A percentile compares a stretch with the other conserved stretches of the same genome.
These are phyloP conservation scores for Ridgeia piscesae DNA, from an alignment of 1,140 invertebrate species.

Conservation along the genomic window DNA sequence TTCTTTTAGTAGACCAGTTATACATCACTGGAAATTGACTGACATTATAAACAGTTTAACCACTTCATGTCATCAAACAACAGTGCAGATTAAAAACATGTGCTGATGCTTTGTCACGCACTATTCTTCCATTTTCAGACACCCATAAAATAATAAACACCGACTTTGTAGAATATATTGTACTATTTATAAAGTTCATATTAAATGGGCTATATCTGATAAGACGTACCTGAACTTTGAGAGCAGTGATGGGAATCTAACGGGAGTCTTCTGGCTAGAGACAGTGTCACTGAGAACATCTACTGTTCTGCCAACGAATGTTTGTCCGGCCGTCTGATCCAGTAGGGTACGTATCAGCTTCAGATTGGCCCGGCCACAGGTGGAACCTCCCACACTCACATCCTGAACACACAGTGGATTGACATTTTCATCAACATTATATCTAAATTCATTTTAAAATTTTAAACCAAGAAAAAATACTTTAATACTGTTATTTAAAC, in stretches of 20 bases:
- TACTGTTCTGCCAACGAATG: not conserved
- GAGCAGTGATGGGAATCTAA: conserved; percentile 43
- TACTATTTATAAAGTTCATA: no score
- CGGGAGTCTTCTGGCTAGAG: conserved; percentile 45
- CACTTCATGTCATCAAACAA: no score
- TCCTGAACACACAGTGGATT: conserved; percentile 20
- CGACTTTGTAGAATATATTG: no score
- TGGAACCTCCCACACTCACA: conserved; percentile 38
- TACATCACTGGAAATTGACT: no score
- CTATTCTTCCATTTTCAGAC: no score
- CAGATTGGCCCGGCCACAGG: conserved; percentile 38
- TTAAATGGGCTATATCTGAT: not conserved
- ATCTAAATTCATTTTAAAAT: not conserved
- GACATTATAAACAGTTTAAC: no score
- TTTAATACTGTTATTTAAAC: no score
- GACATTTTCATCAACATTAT: not conserved
- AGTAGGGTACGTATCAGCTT: conserved; percentile 36
- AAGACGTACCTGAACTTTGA: conserved; percentile 44
- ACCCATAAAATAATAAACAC: no score
- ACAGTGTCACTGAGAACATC: conserved; percentile 39
- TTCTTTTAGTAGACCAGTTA: no score
- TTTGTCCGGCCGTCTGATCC: conserved; percentile 37
- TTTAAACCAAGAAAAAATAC: not conserved
- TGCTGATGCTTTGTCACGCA: no score
- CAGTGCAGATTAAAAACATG: no score